These are phyloP conservation scores for Porites divaricata DNA, from an alignment of 92 coral and sea anemone species.

Conservation along the genomic window DNA sequence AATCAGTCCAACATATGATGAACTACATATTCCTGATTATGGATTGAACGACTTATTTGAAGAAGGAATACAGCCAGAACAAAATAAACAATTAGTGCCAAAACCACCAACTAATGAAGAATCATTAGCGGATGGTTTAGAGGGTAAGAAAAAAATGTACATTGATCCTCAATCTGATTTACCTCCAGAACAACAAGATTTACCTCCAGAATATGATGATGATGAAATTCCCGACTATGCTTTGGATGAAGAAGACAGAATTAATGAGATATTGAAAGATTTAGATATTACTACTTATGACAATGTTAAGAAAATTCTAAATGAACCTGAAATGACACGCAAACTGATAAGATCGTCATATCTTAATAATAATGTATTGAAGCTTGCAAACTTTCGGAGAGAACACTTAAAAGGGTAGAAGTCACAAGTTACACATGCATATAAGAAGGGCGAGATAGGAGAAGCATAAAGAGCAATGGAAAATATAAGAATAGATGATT, in stretches of 20 bases:
- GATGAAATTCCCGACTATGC: not conserved
- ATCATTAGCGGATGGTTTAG: not conserved
- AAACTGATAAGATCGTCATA: not conserved
- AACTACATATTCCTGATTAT: not conserved
- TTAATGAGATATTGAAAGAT: not conserved
- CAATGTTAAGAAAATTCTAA: not conserved
- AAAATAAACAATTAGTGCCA: not conserved
- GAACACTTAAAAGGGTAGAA: not conserved
- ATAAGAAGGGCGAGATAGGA: not conserved
- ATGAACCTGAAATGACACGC: not conserved
- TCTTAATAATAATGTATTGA: not conserved
- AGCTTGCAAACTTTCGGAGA: not conserved
- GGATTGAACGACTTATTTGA: not conserved
- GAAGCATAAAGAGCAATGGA: not conserved
- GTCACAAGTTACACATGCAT: not conserved
- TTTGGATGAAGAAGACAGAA: not conserved
- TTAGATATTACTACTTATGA: not conserved
- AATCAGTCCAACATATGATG: not conserved
- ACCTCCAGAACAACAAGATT: not conserved
- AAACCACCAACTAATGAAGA: not conserved
- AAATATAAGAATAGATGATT: not conserved
- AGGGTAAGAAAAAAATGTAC: not conserved
- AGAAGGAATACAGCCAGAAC: not conserved
- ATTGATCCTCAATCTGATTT: not conserved
- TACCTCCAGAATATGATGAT: not conserved